Percentiles rank a stretch among this genome's conserved stretches.
phyloP scores from a whole-genome alignment of 2,113 vertebrate species.

The Etia nguti region DNA sequence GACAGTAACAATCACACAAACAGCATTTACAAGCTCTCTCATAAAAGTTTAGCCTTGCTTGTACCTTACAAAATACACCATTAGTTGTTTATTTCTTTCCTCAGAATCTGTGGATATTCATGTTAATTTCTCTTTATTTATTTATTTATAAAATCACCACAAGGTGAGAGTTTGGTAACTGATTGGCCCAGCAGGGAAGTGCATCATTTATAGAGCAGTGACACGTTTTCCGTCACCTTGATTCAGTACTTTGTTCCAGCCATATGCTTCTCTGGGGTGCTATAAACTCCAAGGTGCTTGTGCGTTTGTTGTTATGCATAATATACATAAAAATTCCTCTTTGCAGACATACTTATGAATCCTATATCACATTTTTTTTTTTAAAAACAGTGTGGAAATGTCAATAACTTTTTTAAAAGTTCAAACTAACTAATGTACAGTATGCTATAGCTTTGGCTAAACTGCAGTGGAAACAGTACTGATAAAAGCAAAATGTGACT shows the following conservation, averaged over 20 bases:
- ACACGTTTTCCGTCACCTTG: slow-evolving; percentile 15
- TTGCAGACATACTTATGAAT: background rate
- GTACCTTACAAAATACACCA: background rate
- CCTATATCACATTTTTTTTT: background rate
- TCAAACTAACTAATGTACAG: background rate
- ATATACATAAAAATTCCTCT: background rate
- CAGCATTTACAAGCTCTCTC: background rate
- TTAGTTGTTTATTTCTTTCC: background rate
- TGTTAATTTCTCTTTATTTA: background rate
- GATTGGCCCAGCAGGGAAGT: background rate
- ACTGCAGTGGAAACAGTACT: background rate
- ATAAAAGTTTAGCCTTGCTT: background rate
- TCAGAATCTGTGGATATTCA: background rate
- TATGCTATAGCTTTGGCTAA: background rate
- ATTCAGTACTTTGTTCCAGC: background rate
- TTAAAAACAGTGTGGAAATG: background rate
- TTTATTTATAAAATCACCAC: background rate
- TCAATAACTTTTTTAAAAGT: background rate
- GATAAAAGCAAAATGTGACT: background rate
- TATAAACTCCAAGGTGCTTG: background rate
- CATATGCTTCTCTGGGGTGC: background rate
- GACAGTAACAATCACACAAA: background rate
- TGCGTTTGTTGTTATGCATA: background rate
- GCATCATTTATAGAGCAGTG: background rate
- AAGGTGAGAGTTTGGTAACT: background rate